These are phyloP conservation scores for Zophobas morio DNA, from an alignment of 1,140 invertebrate species.

Conservation along the genomic window DNA sequence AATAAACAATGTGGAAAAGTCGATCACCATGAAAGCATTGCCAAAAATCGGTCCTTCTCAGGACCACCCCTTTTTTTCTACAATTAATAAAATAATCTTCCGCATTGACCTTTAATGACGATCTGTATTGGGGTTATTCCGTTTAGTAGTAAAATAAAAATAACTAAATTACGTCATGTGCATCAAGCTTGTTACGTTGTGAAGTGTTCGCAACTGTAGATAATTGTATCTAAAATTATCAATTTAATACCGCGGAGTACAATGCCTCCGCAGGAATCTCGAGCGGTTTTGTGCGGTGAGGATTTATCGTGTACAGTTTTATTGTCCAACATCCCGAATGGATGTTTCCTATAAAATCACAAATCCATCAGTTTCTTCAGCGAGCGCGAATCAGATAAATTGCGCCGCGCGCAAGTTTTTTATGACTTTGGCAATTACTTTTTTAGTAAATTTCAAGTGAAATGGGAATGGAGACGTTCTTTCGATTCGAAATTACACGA, in stretches of 20 bases:
- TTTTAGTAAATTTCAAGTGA: conserved; percentile 23
- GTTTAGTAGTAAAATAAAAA: no score
- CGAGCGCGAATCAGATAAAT: conserved; percentile 42
- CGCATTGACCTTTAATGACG: no score
- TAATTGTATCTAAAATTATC: conserved; percentile 37
- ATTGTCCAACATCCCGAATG: conserved; percentile 32
- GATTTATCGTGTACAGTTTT: conserved; percentile 38
- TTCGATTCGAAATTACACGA: conserved; percentile 11
- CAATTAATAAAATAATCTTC: no score
- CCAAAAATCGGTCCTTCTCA: no score
- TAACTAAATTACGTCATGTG: no score
- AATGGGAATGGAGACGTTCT: not conserved
- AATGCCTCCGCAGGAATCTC: not conserved
- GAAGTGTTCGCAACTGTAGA: not conserved
- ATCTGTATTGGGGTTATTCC: no score
- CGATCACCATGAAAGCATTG: no score
- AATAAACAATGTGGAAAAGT: no score
- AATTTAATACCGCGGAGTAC: conserved; percentile 20
- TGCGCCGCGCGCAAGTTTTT: conserved; percentile 19
- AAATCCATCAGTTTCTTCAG: conserved; percentile 45
- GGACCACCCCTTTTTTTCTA: no score
- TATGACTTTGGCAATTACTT: conserved; percentile 43
- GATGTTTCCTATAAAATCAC: conserved; percentile 45
- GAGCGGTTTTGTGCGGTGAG: conserved; percentile 7
- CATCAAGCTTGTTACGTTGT: no score